Evolutionary conservation across 2,797 vertebrate species (phyloP), one percentile per base, ranked within the genome.

Genomic region (Holocentrus rufus): DNA sequence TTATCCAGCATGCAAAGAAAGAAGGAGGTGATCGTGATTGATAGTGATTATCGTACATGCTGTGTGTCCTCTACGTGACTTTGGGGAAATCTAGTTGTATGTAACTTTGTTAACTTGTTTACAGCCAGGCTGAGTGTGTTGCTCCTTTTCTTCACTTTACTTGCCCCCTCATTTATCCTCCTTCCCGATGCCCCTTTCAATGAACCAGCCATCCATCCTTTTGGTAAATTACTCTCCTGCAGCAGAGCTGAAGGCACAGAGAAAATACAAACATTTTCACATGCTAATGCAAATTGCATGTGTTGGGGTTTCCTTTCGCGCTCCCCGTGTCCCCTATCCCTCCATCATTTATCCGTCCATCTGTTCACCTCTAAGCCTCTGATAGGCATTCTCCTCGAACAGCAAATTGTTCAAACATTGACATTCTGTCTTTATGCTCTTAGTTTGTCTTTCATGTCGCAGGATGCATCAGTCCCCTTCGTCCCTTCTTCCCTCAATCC

Each of bases 271-370:
- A 56, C 49, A 53, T 77, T 76, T 55, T 78, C n/a, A 11, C 54
- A 64, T 25, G 50, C 64, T 64, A 59, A 76, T 78, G 44, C 61
- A 74, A 79, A 87, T 76, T 23, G 59, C 34, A 60, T 68, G 42
- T 27, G 34, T 34, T 47, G 23, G 23, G 9, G 20, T 15, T 54
- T 23, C 52, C 46, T 64, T 36, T 14, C 66, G n/a, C 6, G 14
- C 7, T 59, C 22, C 14, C 22, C 60, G 17, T 31, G 44, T 25
- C 42, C 5, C 31, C 42, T 2, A 7, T 47, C 39, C 52, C 30
- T 63, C 42, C 44, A 60, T 80, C 57, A 49, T 71, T 72, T 56
- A 71, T 61, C 18, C 69, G 14, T 71, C 72, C 70, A 79, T 86
- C 71, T 86, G 81, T 72, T 81, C 69, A 74, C 23, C 58, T 65